Conservation (phyloP, 2,888 invertebrate species). For the Eurois occulta region DNA sequence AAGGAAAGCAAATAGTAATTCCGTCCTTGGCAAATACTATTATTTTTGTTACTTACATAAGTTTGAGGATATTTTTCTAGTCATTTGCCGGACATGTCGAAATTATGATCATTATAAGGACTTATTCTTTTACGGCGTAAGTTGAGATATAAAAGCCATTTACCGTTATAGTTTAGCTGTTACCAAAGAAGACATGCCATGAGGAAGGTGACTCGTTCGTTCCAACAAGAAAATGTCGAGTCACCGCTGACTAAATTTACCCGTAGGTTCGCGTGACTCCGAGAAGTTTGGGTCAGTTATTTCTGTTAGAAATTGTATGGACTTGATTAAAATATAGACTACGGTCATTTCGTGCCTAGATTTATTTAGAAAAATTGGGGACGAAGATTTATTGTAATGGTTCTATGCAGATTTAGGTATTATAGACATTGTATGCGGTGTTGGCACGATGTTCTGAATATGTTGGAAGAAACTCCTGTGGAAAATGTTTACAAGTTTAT, state of each 20-base stretch:
- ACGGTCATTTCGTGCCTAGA: slow-evolving; percentile 43
- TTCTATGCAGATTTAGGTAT: slow-evolving; percentile 45
- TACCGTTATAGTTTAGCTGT: neutral
- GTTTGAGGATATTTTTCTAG: neutral
- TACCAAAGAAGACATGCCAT: slow-evolving; percentile 19
- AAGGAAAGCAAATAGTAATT: neutral
- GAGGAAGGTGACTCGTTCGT: slow-evolving; percentile 2
- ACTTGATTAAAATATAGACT: slow-evolving; percentile 54
- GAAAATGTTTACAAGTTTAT: slow-evolving; percentile 10
- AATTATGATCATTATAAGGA: neutral
- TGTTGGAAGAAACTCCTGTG: neutral
- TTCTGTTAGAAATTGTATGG: slow-evolving; percentile 50
- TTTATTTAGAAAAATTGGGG: slow-evolving; percentile 47
- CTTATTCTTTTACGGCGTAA: neutral
- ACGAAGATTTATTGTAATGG: slow-evolving; percentile 50
- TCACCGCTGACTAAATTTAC: slow-evolving; percentile 37
- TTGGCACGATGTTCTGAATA: slow-evolving; percentile 10
- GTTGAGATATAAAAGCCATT: neutral
- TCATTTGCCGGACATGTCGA: neutral
- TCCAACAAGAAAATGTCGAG: slow-evolving; percentile 23
- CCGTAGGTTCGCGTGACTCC: slow-evolving; percentile 56
- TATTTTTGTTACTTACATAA: neutral
- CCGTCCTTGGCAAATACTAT: neutral
- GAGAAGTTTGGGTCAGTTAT: slow-evolving; percentile 53
- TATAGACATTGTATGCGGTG: slow-evolving; percentile 24